Evolutionary conservation across 1,140 invertebrate genomes (phyloP), one percentile per base, ranked within the genome.

Genomic region (Chymomyza costata): DNA sequence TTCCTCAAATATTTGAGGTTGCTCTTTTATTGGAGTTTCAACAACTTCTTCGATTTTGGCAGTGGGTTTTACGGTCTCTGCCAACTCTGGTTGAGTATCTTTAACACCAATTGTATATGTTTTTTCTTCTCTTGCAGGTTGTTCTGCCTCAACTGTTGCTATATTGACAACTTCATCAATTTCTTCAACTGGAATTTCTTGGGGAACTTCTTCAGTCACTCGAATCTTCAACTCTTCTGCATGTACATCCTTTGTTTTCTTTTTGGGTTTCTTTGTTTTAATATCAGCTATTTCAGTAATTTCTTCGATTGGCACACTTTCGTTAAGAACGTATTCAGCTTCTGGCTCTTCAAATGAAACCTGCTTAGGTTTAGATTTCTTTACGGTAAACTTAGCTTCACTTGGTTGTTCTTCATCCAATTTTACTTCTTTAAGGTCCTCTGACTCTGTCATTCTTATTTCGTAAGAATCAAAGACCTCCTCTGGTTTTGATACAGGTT

Each of bases 181-280:
- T 13, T 82, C 76, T 41, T 60, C 60, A 11, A 74, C 16, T 8
- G 65, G 67, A 43, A 58, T 10, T 35, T 82, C 78, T 31, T 68
- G 34, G 2, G 73, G 71, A 14, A 35, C 39, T 38, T 82, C 70
- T 28, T 82, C 69, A 1, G 58, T 59, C 2, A 82, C 60, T 10
- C 52, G 21, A 6, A 76, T 82, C 14, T 74, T 81, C 0, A 73
- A 10, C 39, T 82, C 76, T 8, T 82, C 62, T n/a, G 69, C 69
- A 2, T 37, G 65, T 10, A 62, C 55, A 11, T 82, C 67, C 40
- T 62, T 74, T 1, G 63, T 46, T 51, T 78, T 84, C 65, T 83
- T 84, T 16, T 84, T 84, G 0, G 71, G 59, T 19, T 85, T 84
- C 37, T 81, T 84, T 3, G 76, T 83, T 48, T 85, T 84, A 1